Conservation (phyloP, 64 coral and sea anemone species). For the Stichodactyla mertensii region DNA sequence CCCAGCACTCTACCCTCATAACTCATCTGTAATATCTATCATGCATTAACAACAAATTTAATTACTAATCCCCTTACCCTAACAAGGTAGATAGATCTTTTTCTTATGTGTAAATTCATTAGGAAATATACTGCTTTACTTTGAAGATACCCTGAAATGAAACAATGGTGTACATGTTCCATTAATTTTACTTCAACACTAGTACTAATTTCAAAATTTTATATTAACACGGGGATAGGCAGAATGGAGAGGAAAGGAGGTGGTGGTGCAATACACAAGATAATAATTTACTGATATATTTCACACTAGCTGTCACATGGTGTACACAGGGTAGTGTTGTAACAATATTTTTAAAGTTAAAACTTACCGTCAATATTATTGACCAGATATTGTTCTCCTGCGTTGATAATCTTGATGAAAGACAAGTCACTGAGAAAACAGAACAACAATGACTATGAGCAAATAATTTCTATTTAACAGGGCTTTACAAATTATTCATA, state of each 20-base stretch:
- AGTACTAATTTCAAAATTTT: neutral
- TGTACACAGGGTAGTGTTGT: neutral
- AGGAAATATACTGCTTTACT: slow-evolving; percentile 89
- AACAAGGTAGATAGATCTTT: slow-evolving; percentile 81
- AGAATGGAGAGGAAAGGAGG: too few relatives aligned
- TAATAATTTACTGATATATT: too few relatives aligned
- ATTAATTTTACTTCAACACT: neutral
- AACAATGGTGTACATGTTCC: neutral
- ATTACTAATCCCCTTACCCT: slow-evolving; percentile 44
- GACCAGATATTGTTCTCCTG: slow-evolving; percentile 79
- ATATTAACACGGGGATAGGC: too few relatives aligned
- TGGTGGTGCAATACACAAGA: too few relatives aligned
- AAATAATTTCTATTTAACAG: neutral
- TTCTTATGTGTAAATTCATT: slow-evolving; percentile 83
- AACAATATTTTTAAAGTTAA: too few relatives aligned
- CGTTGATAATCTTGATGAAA: slow-evolving; percentile 87
- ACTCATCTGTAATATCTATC: too few relatives aligned
- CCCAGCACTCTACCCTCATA: too few relatives aligned
- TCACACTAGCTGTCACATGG: too few relatives aligned
- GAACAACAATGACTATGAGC: too few relatives aligned
- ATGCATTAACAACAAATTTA: too few relatives aligned
- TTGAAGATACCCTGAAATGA: slow-evolving; percentile 69
- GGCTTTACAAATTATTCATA: too few relatives aligned
- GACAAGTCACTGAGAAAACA: slow-evolving; percentile 50
- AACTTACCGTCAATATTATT: slow-evolving; percentile 80